Conservation (phyloP, 2,888 invertebrate genomes). For the Leucozona laternaria region DNA sequence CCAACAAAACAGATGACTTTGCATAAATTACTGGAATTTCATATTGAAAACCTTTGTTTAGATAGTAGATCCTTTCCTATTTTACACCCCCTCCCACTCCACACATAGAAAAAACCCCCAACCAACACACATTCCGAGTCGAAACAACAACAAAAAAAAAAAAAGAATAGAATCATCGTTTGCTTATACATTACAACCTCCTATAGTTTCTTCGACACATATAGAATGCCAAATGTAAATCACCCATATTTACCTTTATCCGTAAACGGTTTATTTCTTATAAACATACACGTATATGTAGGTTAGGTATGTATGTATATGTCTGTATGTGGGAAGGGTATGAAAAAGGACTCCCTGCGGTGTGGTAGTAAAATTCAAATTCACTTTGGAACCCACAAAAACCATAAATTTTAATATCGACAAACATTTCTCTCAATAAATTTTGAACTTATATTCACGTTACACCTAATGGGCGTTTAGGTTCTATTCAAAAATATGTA, state of each 20-base stretch:
- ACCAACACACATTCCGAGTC: background rate
- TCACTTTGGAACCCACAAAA: constrained; percentile 62
- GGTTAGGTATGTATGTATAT: background rate
- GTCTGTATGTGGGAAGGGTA: background rate
- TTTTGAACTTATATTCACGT: constrained; percentile 66
- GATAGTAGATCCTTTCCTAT: background rate
- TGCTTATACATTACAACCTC: constrained; percentile 4
- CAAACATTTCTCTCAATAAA: constrained; percentile 64
- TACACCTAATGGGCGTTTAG: constrained; percentile 68
- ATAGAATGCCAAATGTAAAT: constrained; percentile 49
- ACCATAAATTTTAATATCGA: constrained; percentile 71
- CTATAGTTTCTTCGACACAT: constrained; percentile 32
- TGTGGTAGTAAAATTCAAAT: constrained; percentile 64
- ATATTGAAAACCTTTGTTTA: constrained; percentile 33
- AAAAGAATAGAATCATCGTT: constrained; percentile 22
- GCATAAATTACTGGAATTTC: constrained; percentile 46
- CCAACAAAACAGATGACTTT: constrained; percentile 33
- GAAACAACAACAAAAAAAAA: no score
- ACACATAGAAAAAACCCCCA: background rate
- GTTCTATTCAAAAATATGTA: constrained; percentile 16
- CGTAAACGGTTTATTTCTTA: constrained; percentile 6
- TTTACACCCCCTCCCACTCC: background rate
- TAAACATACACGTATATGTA: background rate
- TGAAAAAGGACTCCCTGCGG: constrained; percentile 45
- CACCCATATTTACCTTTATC: constrained; percentile 43